phyloP scores from a whole-genome alignment of 2,113 vertebrate genomes.

The Meleagris gallopavo region DNA sequence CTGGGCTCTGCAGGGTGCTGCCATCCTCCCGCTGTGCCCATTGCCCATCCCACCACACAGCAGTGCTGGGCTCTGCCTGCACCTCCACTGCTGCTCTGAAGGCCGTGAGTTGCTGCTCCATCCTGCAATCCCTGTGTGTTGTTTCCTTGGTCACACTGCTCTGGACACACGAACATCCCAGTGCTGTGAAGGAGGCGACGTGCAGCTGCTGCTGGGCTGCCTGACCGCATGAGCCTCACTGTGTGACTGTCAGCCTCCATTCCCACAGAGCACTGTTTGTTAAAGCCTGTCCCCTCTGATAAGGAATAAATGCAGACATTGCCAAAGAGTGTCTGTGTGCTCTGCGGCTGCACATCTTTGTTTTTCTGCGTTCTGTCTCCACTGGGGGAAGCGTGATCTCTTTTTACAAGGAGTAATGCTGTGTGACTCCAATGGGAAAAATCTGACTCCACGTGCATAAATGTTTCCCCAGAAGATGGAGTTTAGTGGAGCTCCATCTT shows the following conservation, averaged over 20 bases:
- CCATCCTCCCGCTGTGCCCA: rapidly evolving
- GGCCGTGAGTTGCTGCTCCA: background rate
- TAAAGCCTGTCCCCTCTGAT: background rate
- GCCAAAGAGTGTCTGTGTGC: background rate
- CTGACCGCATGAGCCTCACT: background rate
- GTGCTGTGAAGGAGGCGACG: background rate
- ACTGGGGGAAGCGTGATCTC: rapidly evolving
- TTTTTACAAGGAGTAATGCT: background rate
- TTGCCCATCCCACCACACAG: rapidly evolving
- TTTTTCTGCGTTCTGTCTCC: rapidly evolving
- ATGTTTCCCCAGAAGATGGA: background rate
- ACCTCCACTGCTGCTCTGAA: background rate
- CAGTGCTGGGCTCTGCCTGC: background rate
- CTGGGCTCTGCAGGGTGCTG: background rate
- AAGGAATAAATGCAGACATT: background rate
- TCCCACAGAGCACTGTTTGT: background rate
- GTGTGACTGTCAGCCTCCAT: background rate
- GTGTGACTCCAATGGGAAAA: rapidly evolving
- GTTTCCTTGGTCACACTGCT: background rate
- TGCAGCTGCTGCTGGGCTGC: background rate
- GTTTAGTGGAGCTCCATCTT: background rate
- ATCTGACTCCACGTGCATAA: background rate
- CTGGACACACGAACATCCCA: background rate
- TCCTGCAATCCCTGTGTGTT: background rate
- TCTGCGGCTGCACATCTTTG: background rate